A percentile compares a stretch with the other conserved stretches of the same genome.
These are phyloP conservation scores for Drosophila picticornis DNA, from an alignment of 2,888 invertebrate genomes.

Conservation along the genomic window DNA sequence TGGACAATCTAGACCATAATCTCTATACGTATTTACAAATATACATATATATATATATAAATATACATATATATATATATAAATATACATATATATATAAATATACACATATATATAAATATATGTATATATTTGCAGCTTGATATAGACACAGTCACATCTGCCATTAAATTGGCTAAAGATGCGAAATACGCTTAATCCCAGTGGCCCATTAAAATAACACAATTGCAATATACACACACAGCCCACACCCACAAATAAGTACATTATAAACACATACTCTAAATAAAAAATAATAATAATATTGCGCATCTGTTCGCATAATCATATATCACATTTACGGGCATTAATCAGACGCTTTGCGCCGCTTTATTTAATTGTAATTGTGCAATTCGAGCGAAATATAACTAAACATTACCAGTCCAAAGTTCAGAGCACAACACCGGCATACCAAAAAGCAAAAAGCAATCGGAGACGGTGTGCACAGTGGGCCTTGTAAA, in stretches of 20 bases:
- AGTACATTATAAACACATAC: constrained; percentile 35
- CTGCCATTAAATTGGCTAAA: constrained; percentile 22
- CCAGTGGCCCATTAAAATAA: constrained; percentile 40
- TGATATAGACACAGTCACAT: constrained; percentile 26
- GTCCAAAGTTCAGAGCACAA: constrained; percentile 52
- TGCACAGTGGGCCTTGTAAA: constrained; percentile 17
- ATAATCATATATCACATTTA: constrained; percentile 55
- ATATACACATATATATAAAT: no score
- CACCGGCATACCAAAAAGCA: constrained; percentile 40
- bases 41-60: constrained; percentile 11
- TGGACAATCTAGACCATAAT: constrained; percentile 48
- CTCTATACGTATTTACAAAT: constrained; percentile 16
- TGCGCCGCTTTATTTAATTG: constrained; percentile 62
- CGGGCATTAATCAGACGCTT: constrained; percentile 67
- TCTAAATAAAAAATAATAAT: constrained; percentile 28
- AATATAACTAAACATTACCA: constrained; percentile 50
- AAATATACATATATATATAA: constrained; percentile 20
- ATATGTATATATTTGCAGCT: neutral
- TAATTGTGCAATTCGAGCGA: constrained; percentile 70
- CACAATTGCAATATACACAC: constrained; percentile 6
- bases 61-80: constrained; percentile 4
- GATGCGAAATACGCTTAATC: constrained; percentile 28
- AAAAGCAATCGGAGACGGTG: constrained; percentile 23
- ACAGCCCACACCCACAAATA: constrained; percentile 2
- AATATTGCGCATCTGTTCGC: constrained; percentile 39